Evolutionary conservation across 2,797 vertebrate genomes (phyloP).

Genomic region (Rhinoraja longicauda): DNA sequence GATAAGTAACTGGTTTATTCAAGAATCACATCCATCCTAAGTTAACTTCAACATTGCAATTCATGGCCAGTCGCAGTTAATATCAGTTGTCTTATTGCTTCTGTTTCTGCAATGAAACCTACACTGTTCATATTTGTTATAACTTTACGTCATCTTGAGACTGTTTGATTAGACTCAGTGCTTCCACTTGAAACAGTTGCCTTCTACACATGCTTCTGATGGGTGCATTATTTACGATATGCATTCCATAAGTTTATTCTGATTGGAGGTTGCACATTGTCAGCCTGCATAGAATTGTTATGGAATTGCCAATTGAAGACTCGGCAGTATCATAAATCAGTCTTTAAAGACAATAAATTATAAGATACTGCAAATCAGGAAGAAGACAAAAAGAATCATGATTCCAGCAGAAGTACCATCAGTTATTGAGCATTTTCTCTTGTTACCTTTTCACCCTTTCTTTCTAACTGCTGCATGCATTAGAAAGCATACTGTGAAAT

Average conservation of each 20-base stretch:
- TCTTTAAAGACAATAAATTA: background rate
- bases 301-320: background rate
- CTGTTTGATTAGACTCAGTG: no score
- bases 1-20: background rate
- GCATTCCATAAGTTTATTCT: background rate
- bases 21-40: no score
- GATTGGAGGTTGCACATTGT: background rate
- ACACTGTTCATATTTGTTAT: background rate
- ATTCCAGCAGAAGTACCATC: background rate
- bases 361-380: background rate
- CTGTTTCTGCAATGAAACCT: background rate
- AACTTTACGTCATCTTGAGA: background rate
- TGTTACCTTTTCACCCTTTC: background rate
- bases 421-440: background rate
- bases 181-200: background rate
- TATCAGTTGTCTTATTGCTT: background rate
- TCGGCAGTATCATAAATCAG: background rate
- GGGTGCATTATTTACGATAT: background rate
- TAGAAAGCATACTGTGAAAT: constrained; percentile 16
- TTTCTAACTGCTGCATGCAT: background rate
- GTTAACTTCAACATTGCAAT: no score
- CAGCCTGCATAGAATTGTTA: background rate
- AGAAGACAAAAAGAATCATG: background rate
- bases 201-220: background rate
- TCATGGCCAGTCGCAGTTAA: no score